Evolutionary conservation across 2,113 vertebrate species (phyloP).

Genomic region (Chamaea fasciata): DNA sequence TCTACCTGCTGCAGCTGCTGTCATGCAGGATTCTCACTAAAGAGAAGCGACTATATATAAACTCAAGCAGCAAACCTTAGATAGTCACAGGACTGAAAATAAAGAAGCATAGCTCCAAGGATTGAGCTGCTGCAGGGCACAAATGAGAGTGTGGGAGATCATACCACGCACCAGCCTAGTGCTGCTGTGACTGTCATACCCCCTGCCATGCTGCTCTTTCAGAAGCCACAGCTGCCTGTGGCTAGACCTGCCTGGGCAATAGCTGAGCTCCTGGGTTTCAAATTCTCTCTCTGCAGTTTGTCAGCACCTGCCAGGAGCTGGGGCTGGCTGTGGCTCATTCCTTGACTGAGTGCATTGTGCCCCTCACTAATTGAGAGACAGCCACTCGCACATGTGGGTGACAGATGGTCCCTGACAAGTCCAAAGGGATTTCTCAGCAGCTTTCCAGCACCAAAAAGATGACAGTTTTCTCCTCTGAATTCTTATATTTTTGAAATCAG

Average conservation of each 20-base stretch:
- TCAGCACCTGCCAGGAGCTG: not conserved
- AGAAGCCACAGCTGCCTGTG: not conserved
- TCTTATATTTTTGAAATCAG: not conserved
- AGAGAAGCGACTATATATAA: not conserved
- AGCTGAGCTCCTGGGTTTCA: not conserved
- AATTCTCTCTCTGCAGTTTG: not conserved
- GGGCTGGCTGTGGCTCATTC: not conserved
- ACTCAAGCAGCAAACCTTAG: not conserved
- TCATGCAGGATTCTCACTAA: not conserved
- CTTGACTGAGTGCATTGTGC: too few species aligned
- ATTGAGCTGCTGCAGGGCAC: not conserved
- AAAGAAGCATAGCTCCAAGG: not conserved
- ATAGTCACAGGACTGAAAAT: not conserved
- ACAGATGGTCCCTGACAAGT: not conserved
- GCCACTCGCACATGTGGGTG: accelerated
- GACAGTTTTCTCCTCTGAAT: not conserved
- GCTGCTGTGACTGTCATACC: not conserved
- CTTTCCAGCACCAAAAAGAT: not conserved
- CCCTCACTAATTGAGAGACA: not conserved
- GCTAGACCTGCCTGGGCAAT: not conserved
- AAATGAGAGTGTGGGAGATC: not conserved
- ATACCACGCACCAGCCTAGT: not conserved
- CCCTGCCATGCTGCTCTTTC: not conserved
- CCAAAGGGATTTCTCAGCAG: not conserved
- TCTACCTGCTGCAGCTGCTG: not conserved